These are phyloP conservation scores for Erethizon dorsatum DNA, from an alignment of 2,797 vertebrate genomes.

Conservation along the genomic window DNA sequence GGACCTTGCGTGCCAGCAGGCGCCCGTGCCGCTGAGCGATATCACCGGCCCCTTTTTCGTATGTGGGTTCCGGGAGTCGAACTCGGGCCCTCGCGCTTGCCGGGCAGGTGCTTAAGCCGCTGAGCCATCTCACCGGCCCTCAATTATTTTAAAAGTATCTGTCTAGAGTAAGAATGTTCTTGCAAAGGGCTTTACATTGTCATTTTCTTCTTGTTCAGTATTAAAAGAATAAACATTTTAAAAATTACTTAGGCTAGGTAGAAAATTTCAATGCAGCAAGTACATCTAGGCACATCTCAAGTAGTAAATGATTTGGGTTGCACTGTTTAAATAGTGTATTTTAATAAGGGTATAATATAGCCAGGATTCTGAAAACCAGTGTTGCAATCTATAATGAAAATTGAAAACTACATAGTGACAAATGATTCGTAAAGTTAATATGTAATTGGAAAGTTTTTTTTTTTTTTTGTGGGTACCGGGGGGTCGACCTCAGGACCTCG, in stretches of 20 bases:
- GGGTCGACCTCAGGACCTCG: no score
- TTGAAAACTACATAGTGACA: slow-evolving; percentile 18
- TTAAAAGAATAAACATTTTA: neutral
- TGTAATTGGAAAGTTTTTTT: slow-evolving; percentile 3
- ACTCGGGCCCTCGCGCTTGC: no score
- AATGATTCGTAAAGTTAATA: neutral
- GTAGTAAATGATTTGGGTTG: neutral
- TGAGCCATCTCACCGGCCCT: no score
- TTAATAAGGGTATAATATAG: neutral
- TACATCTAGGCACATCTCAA: neutral
- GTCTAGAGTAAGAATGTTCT: neutral
- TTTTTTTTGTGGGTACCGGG: no score
- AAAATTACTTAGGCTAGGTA: neutral
- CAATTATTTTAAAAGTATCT: slow-evolving; percentile 16
- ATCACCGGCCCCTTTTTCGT: no score
- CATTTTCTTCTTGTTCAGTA: neutral
- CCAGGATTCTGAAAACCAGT: neutral
- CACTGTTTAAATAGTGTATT: neutral
- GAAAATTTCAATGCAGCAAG: neutral
- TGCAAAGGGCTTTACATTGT: neutral
- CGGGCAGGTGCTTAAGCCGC: no score
- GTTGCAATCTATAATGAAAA: neutral
- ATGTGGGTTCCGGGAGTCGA: no score
- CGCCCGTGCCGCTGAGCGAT: no score
- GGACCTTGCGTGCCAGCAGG: no score